Percentiles rank a stretch among this genome's conserved stretches.
Evolutionary conservation across 2,113 vertebrate genomes (phyloP).

Genomic region (Myrmecophaga tridactyla): DNA sequence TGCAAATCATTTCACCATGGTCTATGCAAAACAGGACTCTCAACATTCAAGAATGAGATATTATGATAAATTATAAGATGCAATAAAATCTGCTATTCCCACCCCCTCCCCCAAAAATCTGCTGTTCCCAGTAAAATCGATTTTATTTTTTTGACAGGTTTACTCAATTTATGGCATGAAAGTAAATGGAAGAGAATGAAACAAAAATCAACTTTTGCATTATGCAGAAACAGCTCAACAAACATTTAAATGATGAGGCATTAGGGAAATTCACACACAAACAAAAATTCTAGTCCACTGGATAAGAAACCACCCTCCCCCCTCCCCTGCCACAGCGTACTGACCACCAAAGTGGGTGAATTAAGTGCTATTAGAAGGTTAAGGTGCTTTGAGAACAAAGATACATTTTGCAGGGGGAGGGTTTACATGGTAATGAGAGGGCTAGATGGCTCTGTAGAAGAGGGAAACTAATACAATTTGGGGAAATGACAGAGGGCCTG

Average conservation of each 20-base stretch:
- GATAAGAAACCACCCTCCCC: too few relatives aligned
- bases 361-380: background rate
- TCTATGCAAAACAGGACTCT: background rate
- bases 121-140: background rate
- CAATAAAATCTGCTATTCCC: too few relatives aligned
- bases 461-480: too few relatives aligned
- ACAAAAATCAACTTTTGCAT: background rate
- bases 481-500: background rate
- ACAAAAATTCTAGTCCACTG: background rate
- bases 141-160: background rate
- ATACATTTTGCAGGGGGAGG: background rate
- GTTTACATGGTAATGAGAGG: background rate
- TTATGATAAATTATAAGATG: background rate
- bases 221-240: too few relatives aligned
- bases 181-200: background rate
- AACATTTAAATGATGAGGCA: background rate
- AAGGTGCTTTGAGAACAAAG: rapidly evolving
- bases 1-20: background rate
- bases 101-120: too few relatives aligned
- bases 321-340: too few relatives aligned
- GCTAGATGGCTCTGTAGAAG: too few relatives aligned
- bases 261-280: background rate
- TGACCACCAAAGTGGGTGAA: rapidly evolving
- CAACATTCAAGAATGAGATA: background rate
- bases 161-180: background rate